A percentile compares a stretch with the other conserved stretches of the same genome.
Conservation (phyloP, 1,140 invertebrate genomes). For the Portunus trituberculatus region DNA sequence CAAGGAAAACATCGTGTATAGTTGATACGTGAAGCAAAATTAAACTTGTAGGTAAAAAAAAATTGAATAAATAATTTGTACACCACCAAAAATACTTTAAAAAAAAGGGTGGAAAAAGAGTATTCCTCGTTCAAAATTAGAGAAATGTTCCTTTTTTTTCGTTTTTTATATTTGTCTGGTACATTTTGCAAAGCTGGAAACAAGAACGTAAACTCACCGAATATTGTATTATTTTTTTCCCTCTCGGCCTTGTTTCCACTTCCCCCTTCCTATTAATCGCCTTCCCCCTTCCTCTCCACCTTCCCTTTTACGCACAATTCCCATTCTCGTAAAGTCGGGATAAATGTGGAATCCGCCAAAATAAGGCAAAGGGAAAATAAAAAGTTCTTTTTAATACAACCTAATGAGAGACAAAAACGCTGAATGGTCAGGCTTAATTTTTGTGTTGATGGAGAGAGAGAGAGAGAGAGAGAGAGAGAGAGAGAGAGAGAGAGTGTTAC, state of each 20-base stretch:
- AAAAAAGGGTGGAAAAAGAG: too few relatives aligned
- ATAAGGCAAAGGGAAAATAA: background rate
- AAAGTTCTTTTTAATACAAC: background rate
- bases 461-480: slow-evolving; percentile 20
- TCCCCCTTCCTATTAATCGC: background rate
- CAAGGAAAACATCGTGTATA: background rate
- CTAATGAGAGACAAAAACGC: background rate
- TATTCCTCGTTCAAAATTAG: too few relatives aligned
- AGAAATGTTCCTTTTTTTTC: too few relatives aligned
- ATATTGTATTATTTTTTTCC: slow-evolving; percentile 4
- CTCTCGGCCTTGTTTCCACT: background rate
- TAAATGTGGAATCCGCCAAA: background rate
- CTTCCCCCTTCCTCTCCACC: background rate
- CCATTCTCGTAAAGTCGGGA: background rate
- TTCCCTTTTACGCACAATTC: too few relatives aligned
- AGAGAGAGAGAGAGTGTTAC: background rate
- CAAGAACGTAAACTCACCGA: background rate
- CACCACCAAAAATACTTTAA: too few relatives aligned
- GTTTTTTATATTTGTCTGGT: too few relatives aligned
- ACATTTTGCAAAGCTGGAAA: background rate
- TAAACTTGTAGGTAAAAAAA: too few relatives aligned
- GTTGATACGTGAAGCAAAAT: too few relatives aligned
- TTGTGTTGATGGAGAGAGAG: background rate
- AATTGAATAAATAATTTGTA: background rate
- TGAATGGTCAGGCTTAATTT: background rate